Conservation (phyloP, 2,888 invertebrate species). For the Synergus gifuensis region DNA sequence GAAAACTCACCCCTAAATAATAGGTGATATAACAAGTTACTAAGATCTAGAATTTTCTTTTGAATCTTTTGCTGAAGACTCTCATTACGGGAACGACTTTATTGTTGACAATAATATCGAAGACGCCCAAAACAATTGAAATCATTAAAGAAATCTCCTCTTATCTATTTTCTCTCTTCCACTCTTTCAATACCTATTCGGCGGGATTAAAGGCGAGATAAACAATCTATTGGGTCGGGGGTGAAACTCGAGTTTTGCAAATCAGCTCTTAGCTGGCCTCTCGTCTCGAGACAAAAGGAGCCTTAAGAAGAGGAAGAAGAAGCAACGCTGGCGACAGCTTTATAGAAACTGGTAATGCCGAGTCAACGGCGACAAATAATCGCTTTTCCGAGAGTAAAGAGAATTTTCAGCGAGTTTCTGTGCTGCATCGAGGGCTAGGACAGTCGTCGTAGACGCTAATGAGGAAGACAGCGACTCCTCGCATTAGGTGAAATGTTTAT, state of each 20-base stretch:
- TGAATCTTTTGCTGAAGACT: not conserved
- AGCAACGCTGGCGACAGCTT: slow-evolving; percentile 36
- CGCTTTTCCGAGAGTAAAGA: slow-evolving; percentile 43
- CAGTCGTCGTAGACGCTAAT: slow-evolving; percentile 49
- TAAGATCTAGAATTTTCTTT: not conserved
- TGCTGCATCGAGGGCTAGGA: slow-evolving; percentile 40
- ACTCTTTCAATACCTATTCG: slow-evolving; percentile 49
- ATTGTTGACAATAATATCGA: not conserved
- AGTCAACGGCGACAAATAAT: slow-evolving; percentile 53
- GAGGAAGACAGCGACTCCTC: slow-evolving; percentile 56
- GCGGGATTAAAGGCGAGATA: slow-evolving; percentile 54
- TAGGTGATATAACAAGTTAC: not conserved
- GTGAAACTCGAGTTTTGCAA: slow-evolving; percentile 48
- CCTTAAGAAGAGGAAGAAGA: slow-evolving; percentile 38
- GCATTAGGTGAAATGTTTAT: slow-evolving; percentile 58
- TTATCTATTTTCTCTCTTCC: slow-evolving; percentile 44
- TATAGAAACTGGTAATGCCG: slow-evolving; percentile 9
- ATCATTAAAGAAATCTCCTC: not conserved
- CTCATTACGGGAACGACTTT: not conserved
- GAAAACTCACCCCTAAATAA: not conserved
- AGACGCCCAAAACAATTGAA: not conserved
- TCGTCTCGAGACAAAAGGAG: slow-evolving; percentile 15
- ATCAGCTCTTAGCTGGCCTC: slow-evolving; percentile 54
- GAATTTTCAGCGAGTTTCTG: slow-evolving; percentile 44
- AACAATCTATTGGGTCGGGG: slow-evolving; percentile 50